Evolutionary conservation across 2,113 vertebrate genomes (phyloP).

Genomic region (Boleophthalmus pectinirostris): DNA sequence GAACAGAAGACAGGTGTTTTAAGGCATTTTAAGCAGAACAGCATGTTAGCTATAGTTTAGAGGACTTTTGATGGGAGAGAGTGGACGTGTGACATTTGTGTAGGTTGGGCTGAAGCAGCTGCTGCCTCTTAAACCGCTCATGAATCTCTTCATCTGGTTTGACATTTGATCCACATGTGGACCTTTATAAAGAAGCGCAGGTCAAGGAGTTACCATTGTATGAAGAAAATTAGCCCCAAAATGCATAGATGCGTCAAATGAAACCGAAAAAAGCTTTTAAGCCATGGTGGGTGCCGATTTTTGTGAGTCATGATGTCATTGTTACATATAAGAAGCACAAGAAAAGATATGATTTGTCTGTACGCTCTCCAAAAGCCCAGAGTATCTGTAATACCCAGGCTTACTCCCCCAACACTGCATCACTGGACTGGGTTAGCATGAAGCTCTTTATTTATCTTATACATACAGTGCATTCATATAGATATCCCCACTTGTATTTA

Average conservation of each 20-base stretch:
- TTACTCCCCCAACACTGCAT: constrained; percentile 22
- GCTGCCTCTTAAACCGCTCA: not conserved
- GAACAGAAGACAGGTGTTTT: not conserved
- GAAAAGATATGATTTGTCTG: constrained; percentile 26
- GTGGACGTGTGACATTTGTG: not conserved
- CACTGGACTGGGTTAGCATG: constrained; percentile 20
- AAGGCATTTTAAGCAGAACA: not conserved
- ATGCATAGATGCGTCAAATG: constrained; percentile 13
- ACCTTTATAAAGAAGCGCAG: not conserved
- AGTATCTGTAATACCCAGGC: constrained; percentile 35
- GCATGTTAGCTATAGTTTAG: not conserved
- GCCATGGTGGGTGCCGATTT: constrained; percentile 6
- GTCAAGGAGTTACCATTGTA: not conserved
- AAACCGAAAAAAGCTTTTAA: not conserved
- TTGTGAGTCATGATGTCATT: constrained; percentile 35
- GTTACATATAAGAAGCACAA: constrained; percentile 8
- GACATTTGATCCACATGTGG: constrained; percentile 32
- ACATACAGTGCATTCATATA: not conserved
- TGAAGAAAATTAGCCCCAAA: constrained; percentile 4
- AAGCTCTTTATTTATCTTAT: constrained; percentile 2
- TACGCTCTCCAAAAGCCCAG: constrained; percentile 27
- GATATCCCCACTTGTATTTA: not conserved
- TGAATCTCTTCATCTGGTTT: constrained; percentile 12
- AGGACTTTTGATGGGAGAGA: not conserved
- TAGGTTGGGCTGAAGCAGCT: constrained; percentile 8